Evolutionary conservation across 2,113 vertebrate genomes (phyloP).

Genomic region (Thinocorus orbignyianus): DNA sequence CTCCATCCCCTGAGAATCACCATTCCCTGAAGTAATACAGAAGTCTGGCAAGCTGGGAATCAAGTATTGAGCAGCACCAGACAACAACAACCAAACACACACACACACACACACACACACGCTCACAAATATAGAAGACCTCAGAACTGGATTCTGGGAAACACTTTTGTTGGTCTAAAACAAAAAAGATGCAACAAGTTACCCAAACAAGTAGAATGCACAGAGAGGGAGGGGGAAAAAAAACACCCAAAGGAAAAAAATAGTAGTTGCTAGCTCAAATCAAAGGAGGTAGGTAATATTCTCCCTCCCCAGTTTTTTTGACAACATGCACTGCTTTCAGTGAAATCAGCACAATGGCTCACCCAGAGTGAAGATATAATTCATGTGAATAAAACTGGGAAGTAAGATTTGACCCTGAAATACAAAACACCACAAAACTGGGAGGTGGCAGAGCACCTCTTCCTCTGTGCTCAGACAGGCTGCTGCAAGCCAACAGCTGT

Average conservation of each 20-base stretch:
- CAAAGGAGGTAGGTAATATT: background rate
- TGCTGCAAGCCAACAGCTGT: background rate
- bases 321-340: background rate
- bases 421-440: background rate
- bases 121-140: background rate
- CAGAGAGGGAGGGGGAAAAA: background rate
- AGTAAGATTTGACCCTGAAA: background rate
- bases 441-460: background rate
- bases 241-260: background rate
- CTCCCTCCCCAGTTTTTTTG: background rate
- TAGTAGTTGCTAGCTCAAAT: background rate
- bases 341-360: background rate
- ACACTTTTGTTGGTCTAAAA: background rate
- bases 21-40: background rate
- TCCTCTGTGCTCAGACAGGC: background rate
- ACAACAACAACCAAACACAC: background rate
- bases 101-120: background rate
- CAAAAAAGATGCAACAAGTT: background rate
- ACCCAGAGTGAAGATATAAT: background rate
- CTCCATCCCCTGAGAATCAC: background rate
- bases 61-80: background rate
- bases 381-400: background rate
- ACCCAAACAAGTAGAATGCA: background rate
- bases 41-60: background rate
- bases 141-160: background rate